These are phyloP conservation scores for Plecotus auritus DNA, from an alignment of 2,113 vertebrate species.

Conservation along the genomic window DNA sequence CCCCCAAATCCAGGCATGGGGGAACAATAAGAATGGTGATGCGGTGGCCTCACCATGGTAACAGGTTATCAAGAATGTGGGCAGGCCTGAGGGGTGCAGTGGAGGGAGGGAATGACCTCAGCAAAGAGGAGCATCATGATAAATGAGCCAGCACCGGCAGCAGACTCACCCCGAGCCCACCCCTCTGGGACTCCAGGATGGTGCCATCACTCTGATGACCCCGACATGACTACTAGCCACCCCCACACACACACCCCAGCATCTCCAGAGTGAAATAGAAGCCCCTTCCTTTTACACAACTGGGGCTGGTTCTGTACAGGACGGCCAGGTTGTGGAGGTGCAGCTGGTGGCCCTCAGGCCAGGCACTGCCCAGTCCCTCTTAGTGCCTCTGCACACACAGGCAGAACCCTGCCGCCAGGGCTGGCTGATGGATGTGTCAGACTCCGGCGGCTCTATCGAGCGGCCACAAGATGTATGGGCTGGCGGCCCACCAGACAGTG, in stretches of 20 bases:
- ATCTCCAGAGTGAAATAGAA: not conserved
- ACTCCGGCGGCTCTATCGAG: constrained; percentile 71
- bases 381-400: not conserved
- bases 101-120: constrained; percentile 84
- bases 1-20: constrained; percentile 72
- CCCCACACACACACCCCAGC: not conserved
- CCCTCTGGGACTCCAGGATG: constrained; percentile 69
- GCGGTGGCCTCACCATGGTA: constrained; percentile 84
- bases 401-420: constrained; percentile 31
- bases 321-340: not conserved
- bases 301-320: not conserved
- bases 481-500: constrained; percentile 64
- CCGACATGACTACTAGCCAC: constrained; percentile 73
- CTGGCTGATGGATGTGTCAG: constrained; percentile 71
- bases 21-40: constrained; percentile 80
- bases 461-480: constrained; percentile 71
- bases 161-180: constrained; percentile 62
- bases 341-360: not conserved
- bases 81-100: constrained; percentile 74
- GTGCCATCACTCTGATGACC: constrained; percentile 72
- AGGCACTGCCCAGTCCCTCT: constrained; percentile 28
- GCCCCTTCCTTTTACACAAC: not conserved
- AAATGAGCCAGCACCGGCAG: constrained; percentile 82
- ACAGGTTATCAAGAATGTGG: constrained; percentile 82
- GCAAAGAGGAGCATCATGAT: constrained; percentile 84